phyloP scores from a whole-genome alignment of 1,140 invertebrate genomes.

The Trichoplusia ni region DNA sequence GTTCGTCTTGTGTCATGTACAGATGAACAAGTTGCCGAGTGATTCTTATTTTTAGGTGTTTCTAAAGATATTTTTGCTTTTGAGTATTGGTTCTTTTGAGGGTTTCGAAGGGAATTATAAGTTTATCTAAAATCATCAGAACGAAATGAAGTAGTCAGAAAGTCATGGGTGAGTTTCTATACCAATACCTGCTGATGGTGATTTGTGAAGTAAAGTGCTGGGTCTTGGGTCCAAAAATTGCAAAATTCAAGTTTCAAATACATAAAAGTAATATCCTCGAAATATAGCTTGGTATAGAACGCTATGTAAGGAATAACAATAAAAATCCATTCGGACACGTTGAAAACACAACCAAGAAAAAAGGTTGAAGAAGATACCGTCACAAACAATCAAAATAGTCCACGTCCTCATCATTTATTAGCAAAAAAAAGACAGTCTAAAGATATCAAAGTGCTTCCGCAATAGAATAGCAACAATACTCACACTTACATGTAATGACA shows the following conservation, averaged over 20 bases:
- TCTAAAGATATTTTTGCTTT: too few species aligned
- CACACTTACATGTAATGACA: constrained; percentile 48
- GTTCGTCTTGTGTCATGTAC: constrained; percentile 6
- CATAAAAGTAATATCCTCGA: too few species aligned
- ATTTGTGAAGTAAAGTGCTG: too few species aligned
- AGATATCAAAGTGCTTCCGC: not conserved
- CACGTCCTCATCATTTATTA: not conserved
- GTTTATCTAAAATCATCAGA: too few species aligned
- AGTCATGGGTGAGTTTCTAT: too few species aligned
- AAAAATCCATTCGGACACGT: too few species aligned
- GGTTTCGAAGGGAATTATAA: not conserved
- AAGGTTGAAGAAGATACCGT: not conserved
- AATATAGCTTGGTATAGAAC: too few species aligned
- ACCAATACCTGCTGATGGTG: too few species aligned
- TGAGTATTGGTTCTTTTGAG: not conserved
- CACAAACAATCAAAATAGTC: not conserved
- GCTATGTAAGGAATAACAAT: too few species aligned
- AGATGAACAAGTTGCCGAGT: not conserved
- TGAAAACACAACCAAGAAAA: not conserved
- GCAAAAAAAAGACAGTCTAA: constrained; percentile 13
- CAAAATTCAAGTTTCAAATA: too few species aligned
- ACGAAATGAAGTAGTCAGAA: too few species aligned
- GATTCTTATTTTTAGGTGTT: not conserved
- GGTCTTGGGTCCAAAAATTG: too few species aligned
- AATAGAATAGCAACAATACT: constrained; percentile 29